phyloP scores from a whole-genome alignment of 2,797 vertebrate genomes.

The Parambassis ranga region DNA sequence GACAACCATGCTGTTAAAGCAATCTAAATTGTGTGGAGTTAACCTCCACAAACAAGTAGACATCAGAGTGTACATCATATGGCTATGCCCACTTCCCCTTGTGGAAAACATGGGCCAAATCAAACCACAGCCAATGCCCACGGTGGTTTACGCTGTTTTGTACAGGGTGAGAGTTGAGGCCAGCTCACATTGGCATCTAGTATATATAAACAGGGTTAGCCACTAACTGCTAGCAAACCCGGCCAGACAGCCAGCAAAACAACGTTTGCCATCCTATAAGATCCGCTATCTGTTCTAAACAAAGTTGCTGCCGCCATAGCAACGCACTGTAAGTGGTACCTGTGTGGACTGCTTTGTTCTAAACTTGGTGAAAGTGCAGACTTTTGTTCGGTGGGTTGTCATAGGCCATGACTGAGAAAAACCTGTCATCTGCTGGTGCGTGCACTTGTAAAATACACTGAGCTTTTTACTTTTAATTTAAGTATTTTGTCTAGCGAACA shows the following conservation, averaged over 20 bases:
- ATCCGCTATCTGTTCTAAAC: constrained; percentile 64
- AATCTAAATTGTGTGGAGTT: constrained; percentile 36
- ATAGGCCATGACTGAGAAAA: neutral
- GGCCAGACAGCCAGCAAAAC: constrained; percentile 74
- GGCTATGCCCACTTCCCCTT: constrained; percentile 67
- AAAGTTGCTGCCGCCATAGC: constrained; percentile 67
- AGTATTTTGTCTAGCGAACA: no score
- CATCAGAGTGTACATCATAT: constrained; percentile 62
- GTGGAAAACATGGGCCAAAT: constrained; percentile 64
- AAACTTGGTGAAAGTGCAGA: constrained; percentile 12
- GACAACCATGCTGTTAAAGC: constrained; percentile 38
- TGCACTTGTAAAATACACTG: neutral
- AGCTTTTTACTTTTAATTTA: no score
- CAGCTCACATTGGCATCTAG: constrained; percentile 69
- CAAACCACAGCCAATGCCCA: constrained; percentile 68
- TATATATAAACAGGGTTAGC: constrained; percentile 80
- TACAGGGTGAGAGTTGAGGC: constrained; percentile 71
- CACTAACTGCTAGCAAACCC: constrained; percentile 76
- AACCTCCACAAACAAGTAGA: constrained; percentile 63
- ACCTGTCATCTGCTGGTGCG: neutral
- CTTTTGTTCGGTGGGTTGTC: constrained; percentile 3
- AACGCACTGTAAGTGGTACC: constrained; percentile 68
- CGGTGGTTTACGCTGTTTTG: constrained; percentile 76
- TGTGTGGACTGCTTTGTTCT: constrained; percentile 45
- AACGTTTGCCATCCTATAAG: constrained; percentile 60